These are phyloP conservation scores for Barnardius zonarius DNA, from an alignment of 2,113 vertebrate genomes.

Conservation along the genomic window DNA sequence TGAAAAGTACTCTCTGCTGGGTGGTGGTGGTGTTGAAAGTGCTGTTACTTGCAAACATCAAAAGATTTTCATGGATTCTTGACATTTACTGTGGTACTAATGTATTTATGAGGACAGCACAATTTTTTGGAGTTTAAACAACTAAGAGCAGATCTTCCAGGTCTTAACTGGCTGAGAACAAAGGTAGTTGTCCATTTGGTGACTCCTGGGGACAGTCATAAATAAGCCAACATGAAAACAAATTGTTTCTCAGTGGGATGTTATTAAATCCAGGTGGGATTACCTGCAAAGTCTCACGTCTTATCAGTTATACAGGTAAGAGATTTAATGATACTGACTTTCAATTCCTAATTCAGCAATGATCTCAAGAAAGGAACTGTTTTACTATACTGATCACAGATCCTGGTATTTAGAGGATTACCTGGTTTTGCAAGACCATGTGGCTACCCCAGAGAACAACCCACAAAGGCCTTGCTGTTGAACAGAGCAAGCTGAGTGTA, in stretches of 20 bases:
- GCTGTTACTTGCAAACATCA: not conserved
- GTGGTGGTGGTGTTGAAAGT: not conserved
- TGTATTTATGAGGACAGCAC: not conserved
- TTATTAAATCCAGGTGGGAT: not conserved
- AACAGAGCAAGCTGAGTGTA: not conserved
- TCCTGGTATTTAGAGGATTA: not conserved
- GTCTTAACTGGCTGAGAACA: not conserved
- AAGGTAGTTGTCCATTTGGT: not conserved
- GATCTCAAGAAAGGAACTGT: not conserved
- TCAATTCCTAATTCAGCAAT: not conserved
- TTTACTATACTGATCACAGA: not conserved
- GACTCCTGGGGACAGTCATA: not conserved
- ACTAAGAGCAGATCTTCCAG: not conserved
- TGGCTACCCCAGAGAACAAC: not conserved
- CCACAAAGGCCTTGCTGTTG: not conserved
- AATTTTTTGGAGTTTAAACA: not conserved
- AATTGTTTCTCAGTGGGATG: not conserved
- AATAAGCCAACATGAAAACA: not conserved
- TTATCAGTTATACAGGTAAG: not conserved
- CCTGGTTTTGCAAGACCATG: not conserved
- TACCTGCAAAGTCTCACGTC: not conserved
- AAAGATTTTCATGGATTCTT: not conserved
- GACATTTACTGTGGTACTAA: not conserved
- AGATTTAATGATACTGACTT: not conserved
- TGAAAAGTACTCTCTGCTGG: not conserved